Base-by-base conservation (phyloP, 2,888 invertebrate genomes). In the Sarcophaga variegata region DNA sequence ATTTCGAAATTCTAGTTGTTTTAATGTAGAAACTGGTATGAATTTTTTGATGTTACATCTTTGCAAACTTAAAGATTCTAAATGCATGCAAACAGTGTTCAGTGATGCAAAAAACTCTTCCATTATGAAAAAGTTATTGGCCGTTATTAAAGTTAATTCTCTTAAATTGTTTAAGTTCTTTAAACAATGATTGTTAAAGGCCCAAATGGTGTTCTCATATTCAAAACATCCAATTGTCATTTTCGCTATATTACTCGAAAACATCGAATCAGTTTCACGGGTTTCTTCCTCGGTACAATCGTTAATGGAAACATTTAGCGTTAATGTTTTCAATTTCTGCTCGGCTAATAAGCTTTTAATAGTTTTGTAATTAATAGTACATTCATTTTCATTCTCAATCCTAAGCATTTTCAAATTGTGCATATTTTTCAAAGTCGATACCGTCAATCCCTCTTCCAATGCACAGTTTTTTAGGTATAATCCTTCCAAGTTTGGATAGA, bases 41-140 rank as follows among this genome's bases (percentile, higher is more conserved):
- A 74, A 63, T 22, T 74, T 47, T 47, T 45, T 22, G 3, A 74
- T 45, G 45, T 74, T 63, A 74, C 27, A 74, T 20, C 12, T 20
- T 8, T 74, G 8, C 10, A 74, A 17, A 20, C 47, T 22, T 47
- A 74, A 45, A 47, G 4, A 63, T 5, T 63, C 22, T 11, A 74
- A 47, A 17, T 74, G 3, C 2, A 22, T 0, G 22, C 62, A 74
- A 22, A 5, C 45, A 12, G 20, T 47, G 10, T n/a, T 69, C 20
- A 74, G 47, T 6, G 45, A 37, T n/a, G 2, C 20, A 74, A 74
- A 74, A 14, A 74, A 63, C 6, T 45, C 17, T 4, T 74, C 47
- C 3, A 12, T 45, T 11, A 74, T 11, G 0, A 22, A 6, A 62
- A 74, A 62, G 12, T 45, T 62, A 62, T 54, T 62, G 6, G 47